Conservation (phyloP, 1,140 invertebrate species). For the Orius insidiosus region DNA sequence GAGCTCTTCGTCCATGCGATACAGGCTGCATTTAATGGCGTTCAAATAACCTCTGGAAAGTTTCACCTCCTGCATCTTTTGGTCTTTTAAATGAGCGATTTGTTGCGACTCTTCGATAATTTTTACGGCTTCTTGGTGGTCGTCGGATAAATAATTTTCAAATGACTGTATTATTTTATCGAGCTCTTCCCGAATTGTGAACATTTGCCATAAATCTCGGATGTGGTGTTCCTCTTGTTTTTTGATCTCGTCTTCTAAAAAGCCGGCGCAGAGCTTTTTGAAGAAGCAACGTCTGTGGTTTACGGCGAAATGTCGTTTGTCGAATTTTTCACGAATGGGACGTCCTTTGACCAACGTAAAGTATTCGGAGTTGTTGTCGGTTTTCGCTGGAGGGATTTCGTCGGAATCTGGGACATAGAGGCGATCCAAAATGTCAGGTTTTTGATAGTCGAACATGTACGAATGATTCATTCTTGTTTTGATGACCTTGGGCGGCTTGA, state of each 20-base stretch:
- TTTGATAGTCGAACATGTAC: not conserved
- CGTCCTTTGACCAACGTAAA: constrained; percentile 1
- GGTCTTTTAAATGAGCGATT: not conserved
- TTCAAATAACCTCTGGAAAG: not conserved
- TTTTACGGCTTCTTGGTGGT: constrained; percentile 1
- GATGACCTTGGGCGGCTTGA: not conserved
- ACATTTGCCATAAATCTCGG: constrained; percentile 2
- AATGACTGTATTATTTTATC: not conserved
- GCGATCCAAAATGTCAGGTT: not conserved
- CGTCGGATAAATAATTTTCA: not conserved
- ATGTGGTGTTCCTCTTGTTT: constrained; percentile 2
- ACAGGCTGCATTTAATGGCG: not conserved
- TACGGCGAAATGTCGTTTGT: constrained; percentile 1
- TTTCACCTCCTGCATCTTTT: not conserved
- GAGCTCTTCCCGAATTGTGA: not conserved
- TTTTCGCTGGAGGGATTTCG: not conserved
- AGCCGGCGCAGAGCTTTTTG: constrained; percentile 3
- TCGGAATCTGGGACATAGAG: not conserved
- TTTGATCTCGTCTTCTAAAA: constrained; percentile 4
- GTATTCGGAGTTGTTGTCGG: constrained; percentile 2
- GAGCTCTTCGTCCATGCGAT: constrained; percentile 1
- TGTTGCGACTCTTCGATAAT: not conserved
- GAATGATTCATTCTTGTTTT: not conserved
- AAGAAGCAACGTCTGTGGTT: constrained; percentile 1
- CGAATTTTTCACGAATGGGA: constrained; percentile 3